A percentile compares a stretch with the other conserved stretches of the same genome.
Evolutionary conservation across 2,113 vertebrate species (phyloP).

Genomic region (Eudyptes chrysolophus): DNA sequence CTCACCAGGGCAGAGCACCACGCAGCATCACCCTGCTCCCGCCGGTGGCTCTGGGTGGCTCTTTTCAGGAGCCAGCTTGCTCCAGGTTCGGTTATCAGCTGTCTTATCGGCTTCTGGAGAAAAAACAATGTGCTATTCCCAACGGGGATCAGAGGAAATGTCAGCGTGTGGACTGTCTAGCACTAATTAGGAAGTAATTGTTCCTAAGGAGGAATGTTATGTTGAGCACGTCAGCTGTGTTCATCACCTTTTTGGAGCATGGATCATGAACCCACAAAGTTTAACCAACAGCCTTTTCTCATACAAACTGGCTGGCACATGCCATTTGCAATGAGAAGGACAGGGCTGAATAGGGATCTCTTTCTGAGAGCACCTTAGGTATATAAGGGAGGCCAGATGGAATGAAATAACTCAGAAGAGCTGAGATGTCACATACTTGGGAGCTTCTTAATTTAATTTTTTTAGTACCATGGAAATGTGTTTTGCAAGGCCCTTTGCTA

Average conservation of each 20-base stretch:
- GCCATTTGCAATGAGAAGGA: neutral
- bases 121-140: neutral
- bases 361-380: neutral
- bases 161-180: neutral
- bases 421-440: neutral
- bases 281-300: neutral
- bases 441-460: neutral
- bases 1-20: neutral
- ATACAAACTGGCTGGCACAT: neutral
- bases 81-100: neutral
- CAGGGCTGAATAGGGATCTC: no score
- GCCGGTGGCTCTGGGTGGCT: neutral
- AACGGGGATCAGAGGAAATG: neutral
- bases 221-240: neutral
- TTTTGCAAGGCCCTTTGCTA: neutral
- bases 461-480: neutral
- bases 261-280: neutral
- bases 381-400: neutral
- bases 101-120: neutral
- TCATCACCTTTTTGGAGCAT: neutral
- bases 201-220: neutral
- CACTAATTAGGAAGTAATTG: neutral
- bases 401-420: neutral
- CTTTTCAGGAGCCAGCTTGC: neutral
- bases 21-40: neutral